Base-by-base conservation (phyloP, 2,797 vertebrate species). In the Hippopotamyrus pictus region DNA sequence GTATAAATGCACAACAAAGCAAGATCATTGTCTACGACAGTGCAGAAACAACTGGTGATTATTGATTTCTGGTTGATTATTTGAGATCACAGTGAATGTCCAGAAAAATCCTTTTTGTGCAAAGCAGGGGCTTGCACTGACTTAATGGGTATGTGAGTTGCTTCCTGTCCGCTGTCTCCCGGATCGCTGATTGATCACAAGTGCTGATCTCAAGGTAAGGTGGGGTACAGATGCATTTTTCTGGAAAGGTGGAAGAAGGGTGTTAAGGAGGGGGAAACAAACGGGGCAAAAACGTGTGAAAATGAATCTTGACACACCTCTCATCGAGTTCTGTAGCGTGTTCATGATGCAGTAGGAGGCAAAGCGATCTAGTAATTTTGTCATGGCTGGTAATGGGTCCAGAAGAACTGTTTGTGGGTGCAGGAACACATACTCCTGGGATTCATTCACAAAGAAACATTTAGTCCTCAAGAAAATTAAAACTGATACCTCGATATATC, bases 351-450 rank as follows among this genome's bases (percentile, higher is more conserved):
- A 93, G 82, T 95, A 96, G 0, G 96, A 96, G 7, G 93, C 90
- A 5, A 96, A 97, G 83, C 96, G 94, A 92, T 96, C 95, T 0
- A 96, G 94, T 0, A 96, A 93, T 57, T 89, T 93, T 12, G 91
- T 93, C 94, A 96, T 95, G 19, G 95, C 94, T 0, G 95, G 94
- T 8, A 97, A 92, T 0, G 96, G 96, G 90, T 96, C 96, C 92
- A 96, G 92, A 22, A 96, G 92, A 37, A 96, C 91, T 0, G 93
- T 96, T 3, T 51, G 88, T 29, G 95, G 94, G 73, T 96, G 94
- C 33, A 91, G 79, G 4, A 93, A 94, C 87, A 95, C 89, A 5
- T 96, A 96, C 25, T 91, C 93, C 96, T 96, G 92, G 2, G 22
- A 89, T 9, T 62, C 76, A 44, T 51, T 41, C 33, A 83, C 48